Evolutionary conservation across 2,797 vertebrate species (phyloP), one percentile per base, ranked within the genome.

Genomic region (Mionectes olivaceus): DNA sequence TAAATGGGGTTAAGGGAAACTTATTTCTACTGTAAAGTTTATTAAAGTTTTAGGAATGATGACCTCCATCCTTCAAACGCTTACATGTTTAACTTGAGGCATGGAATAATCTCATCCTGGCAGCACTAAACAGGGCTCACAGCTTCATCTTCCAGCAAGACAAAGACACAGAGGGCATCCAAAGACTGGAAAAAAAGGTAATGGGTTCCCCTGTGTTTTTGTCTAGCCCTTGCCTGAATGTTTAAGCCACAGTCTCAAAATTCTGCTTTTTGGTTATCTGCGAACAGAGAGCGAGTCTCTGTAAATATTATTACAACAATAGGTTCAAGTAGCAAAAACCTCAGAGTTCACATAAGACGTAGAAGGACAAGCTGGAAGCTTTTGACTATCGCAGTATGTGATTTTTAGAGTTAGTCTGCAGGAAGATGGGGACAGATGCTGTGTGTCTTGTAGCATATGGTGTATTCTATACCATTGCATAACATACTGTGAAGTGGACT

Each of bases 11-110:
- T 97, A 97, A 96, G 81, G 64, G 92, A 97, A 97, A 94, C 82
- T 96, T 95, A 90, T 78, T 96, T 97, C 94, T 97, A 96, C 94
- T 88, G 94, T 95, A 90, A 97, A 97, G 89, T 74, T 91, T 96
- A 94, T 94, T 89, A 91, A 96, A 97, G 88, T 93, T 94, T 97
- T 97, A 97, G 97, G 96, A 97, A 98, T 95, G 92, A 95, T 97
- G 97, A 96, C 96, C 93, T 96, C 90, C 25, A 94, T 97, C 77
- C 55, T 96, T 87, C 90, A 83, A 96, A 93, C 2, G 18, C 55
- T 95, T 93, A 95, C 33, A 2, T 93, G 78, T 89, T 95, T 89
- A 90, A 94, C 15, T 90, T 82, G 59, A 88, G 69, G 75, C 81
- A 85, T 77, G 55, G 74, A 96, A 86, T 95, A 96, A 89, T 96